phyloP scores from a whole-genome alignment of 2,113 vertebrate genomes.

The Porphyrio hochstetteri region DNA sequence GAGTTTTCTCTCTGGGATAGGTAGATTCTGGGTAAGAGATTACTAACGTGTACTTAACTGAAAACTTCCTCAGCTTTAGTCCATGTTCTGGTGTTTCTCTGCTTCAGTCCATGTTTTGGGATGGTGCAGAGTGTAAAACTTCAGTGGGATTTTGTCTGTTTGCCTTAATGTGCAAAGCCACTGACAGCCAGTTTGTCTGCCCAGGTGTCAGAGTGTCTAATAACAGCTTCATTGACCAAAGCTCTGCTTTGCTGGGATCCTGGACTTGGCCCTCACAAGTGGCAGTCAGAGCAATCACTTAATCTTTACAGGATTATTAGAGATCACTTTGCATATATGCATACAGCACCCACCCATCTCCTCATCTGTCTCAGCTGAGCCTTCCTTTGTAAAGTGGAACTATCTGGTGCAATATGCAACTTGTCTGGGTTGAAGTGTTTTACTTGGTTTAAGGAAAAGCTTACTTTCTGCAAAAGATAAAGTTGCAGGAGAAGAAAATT shows the following conservation, averaged over 20 bases:
- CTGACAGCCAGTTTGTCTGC: background rate
- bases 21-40: background rate
- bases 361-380: background rate
- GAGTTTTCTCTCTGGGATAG: background rate
- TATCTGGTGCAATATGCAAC: background rate
- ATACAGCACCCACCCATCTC: background rate
- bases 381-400: background rate
- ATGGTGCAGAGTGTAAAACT: background rate
- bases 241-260: background rate
- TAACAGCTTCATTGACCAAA: background rate
- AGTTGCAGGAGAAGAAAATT: background rate
- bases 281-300: background rate
- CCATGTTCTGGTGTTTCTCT: background rate
- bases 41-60: background rate
- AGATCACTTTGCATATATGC: background rate
- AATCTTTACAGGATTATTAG: background rate
- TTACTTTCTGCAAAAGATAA: background rate
- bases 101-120: background rate
- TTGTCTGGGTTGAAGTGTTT: background rate
- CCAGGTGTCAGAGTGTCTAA: background rate
- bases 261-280: background rate
- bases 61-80: background rate
- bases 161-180: background rate
- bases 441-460: background rate
- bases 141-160: background rate